Evolutionary conservation across 2,113 vertebrate species (phyloP).

Genomic region (Vombatus ursinus): DNA sequence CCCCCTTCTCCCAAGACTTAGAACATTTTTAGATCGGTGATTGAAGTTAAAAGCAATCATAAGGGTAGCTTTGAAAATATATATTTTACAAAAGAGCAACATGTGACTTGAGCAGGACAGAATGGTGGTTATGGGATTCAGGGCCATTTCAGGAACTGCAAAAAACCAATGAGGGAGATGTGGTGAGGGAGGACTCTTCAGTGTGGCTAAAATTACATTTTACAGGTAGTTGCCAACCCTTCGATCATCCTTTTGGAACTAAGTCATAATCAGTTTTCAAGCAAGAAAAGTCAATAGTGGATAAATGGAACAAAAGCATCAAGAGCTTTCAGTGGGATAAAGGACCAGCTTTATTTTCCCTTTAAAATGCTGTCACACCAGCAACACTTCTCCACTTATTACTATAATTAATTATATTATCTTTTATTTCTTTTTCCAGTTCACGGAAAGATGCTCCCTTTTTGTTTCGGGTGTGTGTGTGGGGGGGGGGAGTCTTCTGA

Average conservation of each 20-base stretch:
- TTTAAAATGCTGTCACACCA: slow-evolving; percentile 28
- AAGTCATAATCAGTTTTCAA: slow-evolving; percentile 12
- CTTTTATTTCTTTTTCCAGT: slow-evolving; percentile 46
- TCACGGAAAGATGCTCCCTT: neutral
- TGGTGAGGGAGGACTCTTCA: neutral
- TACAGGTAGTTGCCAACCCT: neutral
- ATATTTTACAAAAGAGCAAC: neutral
- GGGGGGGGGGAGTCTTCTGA: too few species aligned
- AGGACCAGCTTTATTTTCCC: slow-evolving; percentile 18
- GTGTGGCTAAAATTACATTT: neutral
- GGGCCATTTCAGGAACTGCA: neutral
- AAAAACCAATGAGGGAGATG: neutral
- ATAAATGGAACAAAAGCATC: neutral
- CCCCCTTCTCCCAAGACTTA: neutral
- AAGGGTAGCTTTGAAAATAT: neutral
- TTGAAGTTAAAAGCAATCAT: neutral
- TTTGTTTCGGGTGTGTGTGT: too few species aligned
- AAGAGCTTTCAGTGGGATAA: neutral
- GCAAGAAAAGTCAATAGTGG: too few species aligned
- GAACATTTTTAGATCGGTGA: neutral
- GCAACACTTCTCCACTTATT: slow-evolving; percentile 9
- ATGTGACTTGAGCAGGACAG: neutral
- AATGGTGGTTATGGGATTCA: neutral
- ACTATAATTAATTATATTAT: slow-evolving; percentile 27
- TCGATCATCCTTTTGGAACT: neutral